Percentiles rank a stretch among this genome's conserved stretches.
These are phyloP conservation scores for Drosophila meridiana DNA, from an alignment of 2,888 invertebrate species.

Conservation along the genomic window DNA sequence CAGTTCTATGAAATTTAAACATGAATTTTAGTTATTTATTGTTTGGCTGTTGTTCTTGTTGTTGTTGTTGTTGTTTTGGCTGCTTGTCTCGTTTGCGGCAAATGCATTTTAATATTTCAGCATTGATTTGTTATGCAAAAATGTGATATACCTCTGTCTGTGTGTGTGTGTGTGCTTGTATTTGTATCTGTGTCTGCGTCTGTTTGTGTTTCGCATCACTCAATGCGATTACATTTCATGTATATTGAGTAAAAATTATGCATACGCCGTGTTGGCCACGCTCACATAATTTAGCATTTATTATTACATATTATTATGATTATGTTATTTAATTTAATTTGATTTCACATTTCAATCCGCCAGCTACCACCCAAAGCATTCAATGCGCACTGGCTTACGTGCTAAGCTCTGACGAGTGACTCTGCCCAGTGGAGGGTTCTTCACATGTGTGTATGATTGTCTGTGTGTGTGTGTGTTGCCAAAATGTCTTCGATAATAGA, in stretches of 20 bases:
- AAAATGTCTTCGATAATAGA: constrained; percentile 80
- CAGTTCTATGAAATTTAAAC: constrained; percentile 67
- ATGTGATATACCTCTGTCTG: constrained; percentile 34
- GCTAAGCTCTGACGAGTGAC: constrained; percentile 49
- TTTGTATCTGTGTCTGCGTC: constrained; percentile 18
- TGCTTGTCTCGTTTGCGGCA: constrained; percentile 65
- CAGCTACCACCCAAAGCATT: constrained; percentile 9
- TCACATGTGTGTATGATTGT: constrained; percentile 8
- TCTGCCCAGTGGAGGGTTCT: constrained; percentile 46
- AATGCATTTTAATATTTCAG: constrained; percentile 78
- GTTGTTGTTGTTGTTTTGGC: constrained; percentile 28
- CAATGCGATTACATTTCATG: constrained; percentile 68
- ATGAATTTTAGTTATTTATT: constrained; percentile 77
- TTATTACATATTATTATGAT: constrained; percentile 78
- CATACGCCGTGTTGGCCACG: constrained; percentile 72
- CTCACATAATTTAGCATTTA: constrained; percentile 77
- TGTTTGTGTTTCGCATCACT: constrained; percentile 55
- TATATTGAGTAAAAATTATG: constrained; percentile 55
- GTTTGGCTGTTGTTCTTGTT: constrained; percentile 26
- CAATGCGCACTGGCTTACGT: constrained; percentile 40
- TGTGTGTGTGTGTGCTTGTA: constrained; percentile 16
- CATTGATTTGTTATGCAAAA: constrained; percentile 79
- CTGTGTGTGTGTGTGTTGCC: constrained; percentile 55
- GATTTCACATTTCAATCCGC: constrained; percentile 56
- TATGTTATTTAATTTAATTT: constrained; percentile 81